Percentiles rank a stretch among this genome's conserved stretches.
Conservation (phyloP, 2,113 vertebrate species). For the Indri indri region DNA sequence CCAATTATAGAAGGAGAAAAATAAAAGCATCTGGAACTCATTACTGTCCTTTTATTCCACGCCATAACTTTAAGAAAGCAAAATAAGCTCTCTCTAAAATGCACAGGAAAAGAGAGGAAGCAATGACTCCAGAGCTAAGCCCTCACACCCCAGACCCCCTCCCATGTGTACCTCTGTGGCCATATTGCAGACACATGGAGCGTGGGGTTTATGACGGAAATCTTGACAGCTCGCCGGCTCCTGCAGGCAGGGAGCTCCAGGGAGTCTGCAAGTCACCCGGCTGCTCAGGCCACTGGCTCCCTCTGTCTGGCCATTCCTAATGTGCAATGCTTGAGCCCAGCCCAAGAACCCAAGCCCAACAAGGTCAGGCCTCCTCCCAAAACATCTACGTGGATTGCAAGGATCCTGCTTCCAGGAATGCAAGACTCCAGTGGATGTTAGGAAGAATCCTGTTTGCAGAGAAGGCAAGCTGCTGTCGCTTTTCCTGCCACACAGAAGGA, state of each 20-base stretch:
- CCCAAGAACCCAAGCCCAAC: neutral
- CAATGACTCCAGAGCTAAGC: neutral
- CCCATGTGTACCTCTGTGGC: neutral
- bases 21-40: constrained; percentile 76
- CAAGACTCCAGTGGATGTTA: neutral
- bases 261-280: neutral
- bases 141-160: neutral
- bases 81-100: constrained; percentile 50
- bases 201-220: neutral
- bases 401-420: neutral
- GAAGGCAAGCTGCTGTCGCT: fast-evolving
- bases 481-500: neutral
- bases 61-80: constrained; percentile 59
- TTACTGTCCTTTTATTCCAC: constrained; percentile 65
- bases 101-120: constrained; percentile 49
- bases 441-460: neutral
- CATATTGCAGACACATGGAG: constrained; percentile 43
- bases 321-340: neutral
- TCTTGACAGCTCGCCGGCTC: neutral
- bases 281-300: neutral
- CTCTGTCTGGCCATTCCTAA: neutral
- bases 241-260: neutral
- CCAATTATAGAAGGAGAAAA: constrained; percentile 73
- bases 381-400: neutral
- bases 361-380: neutral